phyloP scores from a whole-genome alignment of 2,797 vertebrate genomes.

The Anas acuta region DNA sequence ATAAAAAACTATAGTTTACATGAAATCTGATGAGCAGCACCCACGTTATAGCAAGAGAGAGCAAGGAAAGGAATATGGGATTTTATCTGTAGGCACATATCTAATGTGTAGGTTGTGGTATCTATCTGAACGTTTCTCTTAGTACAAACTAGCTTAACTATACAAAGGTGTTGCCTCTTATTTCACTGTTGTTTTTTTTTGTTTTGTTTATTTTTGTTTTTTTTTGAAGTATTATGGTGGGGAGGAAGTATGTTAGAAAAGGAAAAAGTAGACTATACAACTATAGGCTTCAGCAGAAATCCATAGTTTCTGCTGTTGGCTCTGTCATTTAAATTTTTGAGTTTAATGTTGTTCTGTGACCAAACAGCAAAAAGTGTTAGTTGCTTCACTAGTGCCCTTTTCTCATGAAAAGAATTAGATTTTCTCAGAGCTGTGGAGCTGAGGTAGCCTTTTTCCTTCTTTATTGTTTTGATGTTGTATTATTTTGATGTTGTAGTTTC shows the following conservation, averaged over 20 bases:
- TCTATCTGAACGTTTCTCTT: background rate
- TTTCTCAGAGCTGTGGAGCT: background rate
- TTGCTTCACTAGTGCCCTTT: background rate
- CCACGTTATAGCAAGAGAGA: background rate
- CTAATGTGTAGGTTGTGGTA: background rate
- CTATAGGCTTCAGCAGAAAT: background rate
- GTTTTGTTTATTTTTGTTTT: no score
- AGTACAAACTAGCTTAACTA: background rate
- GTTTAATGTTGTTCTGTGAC: background rate
- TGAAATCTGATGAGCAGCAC: background rate
- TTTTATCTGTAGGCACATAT: background rate
- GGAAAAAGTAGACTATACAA: background rate
- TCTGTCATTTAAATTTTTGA: background rate
- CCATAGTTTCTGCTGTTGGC: background rate
- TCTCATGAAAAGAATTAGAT: background rate
- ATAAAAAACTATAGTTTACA: accelerated
- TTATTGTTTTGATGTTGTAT: background rate
- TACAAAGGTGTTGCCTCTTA: background rate
- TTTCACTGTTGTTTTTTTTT: background rate
- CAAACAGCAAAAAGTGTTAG: background rate
- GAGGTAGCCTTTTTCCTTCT: background rate
- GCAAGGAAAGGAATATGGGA: background rate
- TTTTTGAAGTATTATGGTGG: background rate
- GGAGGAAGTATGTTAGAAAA: background rate
- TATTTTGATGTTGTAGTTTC: background rate